Percentiles rank a stretch among this genome's conserved stretches.
Evolutionary conservation across 2,797 vertebrate species (phyloP).

Genomic region (Aratinga solstitialis): DNA sequence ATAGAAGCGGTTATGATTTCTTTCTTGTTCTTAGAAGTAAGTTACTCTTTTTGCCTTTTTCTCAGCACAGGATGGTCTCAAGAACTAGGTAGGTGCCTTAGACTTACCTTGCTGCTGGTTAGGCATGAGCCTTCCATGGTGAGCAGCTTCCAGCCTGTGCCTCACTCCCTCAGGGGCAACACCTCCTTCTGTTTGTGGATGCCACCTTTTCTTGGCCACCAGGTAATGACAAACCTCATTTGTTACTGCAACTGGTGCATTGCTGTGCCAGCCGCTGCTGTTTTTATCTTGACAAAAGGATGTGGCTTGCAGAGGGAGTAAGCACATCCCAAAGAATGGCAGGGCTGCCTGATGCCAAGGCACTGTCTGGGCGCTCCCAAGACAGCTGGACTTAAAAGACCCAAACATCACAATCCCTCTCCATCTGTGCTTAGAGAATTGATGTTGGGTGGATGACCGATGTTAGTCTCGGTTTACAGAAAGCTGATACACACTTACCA

Average conservation of each 20-base stretch:
- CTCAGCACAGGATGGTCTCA: neutral
- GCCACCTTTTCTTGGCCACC: neutral
- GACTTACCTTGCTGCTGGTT: neutral
- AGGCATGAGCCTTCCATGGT: neutral
- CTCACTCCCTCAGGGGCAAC: neutral
- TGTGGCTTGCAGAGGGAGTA: neutral
- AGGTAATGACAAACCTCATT: neutral
- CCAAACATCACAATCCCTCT: neutral
- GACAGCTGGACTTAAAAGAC: neutral
- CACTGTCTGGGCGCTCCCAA: neutral
- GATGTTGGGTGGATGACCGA: neutral
- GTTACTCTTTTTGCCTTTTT: neutral
- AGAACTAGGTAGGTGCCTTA: neutral
- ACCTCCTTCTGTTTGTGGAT: neutral
- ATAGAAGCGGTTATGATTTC: neutral
- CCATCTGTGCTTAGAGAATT: neutral
- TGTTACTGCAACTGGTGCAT: neutral
- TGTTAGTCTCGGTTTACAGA: neutral
- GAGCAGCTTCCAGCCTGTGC: neutral
- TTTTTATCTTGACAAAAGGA: neutral
- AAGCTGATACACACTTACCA: neutral
- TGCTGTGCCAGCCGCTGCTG: neutral
- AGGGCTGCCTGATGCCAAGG: neutral
- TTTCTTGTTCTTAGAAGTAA: neutral
- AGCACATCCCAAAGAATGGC: fast-evolving